phyloP scores from a whole-genome alignment of 23 tunicate species.

The Phallusia fumigata region DNA sequence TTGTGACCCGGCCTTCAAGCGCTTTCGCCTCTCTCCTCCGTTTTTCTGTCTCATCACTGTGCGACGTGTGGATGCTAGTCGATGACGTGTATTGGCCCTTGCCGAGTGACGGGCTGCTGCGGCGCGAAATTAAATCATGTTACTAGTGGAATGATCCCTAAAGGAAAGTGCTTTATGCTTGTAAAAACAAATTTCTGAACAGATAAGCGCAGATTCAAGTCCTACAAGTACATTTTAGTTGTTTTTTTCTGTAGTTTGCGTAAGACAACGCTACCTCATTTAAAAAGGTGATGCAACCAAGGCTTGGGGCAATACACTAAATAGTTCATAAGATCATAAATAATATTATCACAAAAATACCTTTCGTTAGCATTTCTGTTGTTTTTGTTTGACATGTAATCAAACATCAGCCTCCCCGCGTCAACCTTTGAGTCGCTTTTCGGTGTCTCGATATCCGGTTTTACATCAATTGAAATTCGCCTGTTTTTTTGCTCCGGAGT shows the following conservation, averaged over 20 bases:
- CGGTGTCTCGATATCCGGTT: slow-evolving; percentile 28
- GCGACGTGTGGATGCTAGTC: slow-evolving; percentile 31
- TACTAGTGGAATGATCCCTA: too few species aligned
- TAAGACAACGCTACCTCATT: too few species aligned
- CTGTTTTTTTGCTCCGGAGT: slow-evolving; percentile 25
- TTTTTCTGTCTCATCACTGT: slow-evolving; percentile 29
- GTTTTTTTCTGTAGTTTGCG: too few species aligned
- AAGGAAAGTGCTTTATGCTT: too few species aligned
- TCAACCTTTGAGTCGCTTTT: background rate
- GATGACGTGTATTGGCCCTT: slow-evolving; percentile 22
- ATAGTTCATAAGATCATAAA: background rate
- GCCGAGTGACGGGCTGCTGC: background rate
- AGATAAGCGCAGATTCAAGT: too few species aligned
- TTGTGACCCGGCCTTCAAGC: background rate
- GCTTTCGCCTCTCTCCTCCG: slow-evolving; percentile 11
- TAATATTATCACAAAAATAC: background rate
- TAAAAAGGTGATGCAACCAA: too few species aligned
- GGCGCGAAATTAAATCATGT: too few species aligned
- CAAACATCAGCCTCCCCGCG: slow-evolving; percentile 1
- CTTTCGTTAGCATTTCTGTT: background rate
- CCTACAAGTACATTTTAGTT: too few species aligned
- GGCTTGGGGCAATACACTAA: too few species aligned
- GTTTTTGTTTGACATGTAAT: slow-evolving; percentile 2
- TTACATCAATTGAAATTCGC: slow-evolving; percentile 57
- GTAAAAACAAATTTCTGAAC: too few species aligned